Evolutionary conservation across 2,888 invertebrate genomes (phyloP), one percentile per base, ranked within the genome.

Genomic region (Melanargia galathea): DNA sequence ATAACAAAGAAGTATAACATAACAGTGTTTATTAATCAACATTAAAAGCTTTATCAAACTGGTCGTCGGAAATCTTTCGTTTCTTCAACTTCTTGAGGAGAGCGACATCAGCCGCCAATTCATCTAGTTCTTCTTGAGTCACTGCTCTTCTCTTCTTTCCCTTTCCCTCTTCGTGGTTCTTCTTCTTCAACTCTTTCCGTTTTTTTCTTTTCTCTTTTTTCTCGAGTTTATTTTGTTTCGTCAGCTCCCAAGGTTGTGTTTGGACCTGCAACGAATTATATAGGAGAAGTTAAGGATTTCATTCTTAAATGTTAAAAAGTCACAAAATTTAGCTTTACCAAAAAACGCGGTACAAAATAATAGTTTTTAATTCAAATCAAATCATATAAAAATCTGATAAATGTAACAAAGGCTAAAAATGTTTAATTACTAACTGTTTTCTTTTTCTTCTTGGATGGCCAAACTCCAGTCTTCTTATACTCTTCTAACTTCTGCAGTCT

Each of bases 41-140:
- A 64, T 93, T 93, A 79, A 95, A 94, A 70, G 93, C 90, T 71
- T 93, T 87, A 70, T 95, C 93, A 73, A 93, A 95, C 73, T 95
- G 93, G 69, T 94, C 94, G 59, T 94, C 89, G 0, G 92, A 92
- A 30, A 95, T 95, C 82, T 97, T 97, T 73, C 96, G 95, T 75
- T 94, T 96, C 81, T 97, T 98, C 0, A 97, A 87, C 75, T 96
- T 97, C 81, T 97, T 98, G 65, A 97, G 93, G 24, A 98, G 88
- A 6, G 95, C 93, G 55, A 97, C 94, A 79, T 98, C 98, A 60
- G 93, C 94, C 7, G 95, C 95, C 54, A 97, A 76, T 76, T 97
- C 96, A 33, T 93, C 93, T 26, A 96, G 78, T 75, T 97, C 97
- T 69, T 95, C 95, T 73, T 95, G 93, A 2, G 93, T 94, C 40